phyloP scores from a whole-genome alignment of 1,140 invertebrate species.

The Drosophila repletoides region DNA sequence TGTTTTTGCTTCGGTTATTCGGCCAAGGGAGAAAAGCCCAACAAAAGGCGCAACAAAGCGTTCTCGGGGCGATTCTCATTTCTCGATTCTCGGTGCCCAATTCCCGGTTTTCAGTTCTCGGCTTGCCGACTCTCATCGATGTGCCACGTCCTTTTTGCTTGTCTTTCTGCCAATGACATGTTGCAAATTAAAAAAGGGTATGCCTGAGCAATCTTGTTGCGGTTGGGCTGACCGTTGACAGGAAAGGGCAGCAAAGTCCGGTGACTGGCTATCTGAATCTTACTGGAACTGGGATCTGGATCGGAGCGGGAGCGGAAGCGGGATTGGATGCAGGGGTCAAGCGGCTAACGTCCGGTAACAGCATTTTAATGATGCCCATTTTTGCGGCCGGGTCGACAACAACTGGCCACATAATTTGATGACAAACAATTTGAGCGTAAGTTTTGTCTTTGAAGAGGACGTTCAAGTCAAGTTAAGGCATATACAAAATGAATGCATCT shows the following conservation, averaged over 20 bases:
- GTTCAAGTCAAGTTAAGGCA: slow-evolving; percentile 46
- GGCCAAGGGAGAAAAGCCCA: slow-evolving; percentile 37
- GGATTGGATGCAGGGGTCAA: slow-evolving; percentile 20
- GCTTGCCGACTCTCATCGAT: slow-evolving; percentile 17
- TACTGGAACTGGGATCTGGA: neutral
- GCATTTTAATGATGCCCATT: slow-evolving; percentile 75
- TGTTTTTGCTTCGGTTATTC: slow-evolving; percentile 68
- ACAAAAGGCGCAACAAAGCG: slow-evolving; percentile 76
- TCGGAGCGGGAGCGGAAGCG: neutral
- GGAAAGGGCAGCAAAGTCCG: neutral
- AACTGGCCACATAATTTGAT: slow-evolving; percentile 74
- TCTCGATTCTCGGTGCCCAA: slow-evolving; percentile 1
- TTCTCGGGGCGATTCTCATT: slow-evolving; percentile 24
- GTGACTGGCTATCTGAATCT: slow-evolving; percentile 8
- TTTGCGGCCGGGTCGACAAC: slow-evolving; percentile 47
- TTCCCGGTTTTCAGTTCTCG: neutral
- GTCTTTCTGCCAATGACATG: slow-evolving; percentile 78
- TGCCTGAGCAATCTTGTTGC: slow-evolving; percentile 74
- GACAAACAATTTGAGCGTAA: slow-evolving; percentile 72
- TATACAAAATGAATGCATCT: slow-evolving; percentile 12
- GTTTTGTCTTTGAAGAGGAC: slow-evolving; percentile 59
- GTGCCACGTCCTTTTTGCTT: slow-evolving; percentile 61
- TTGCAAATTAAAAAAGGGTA: slow-evolving; percentile 81
- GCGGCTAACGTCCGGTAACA: slow-evolving; percentile 55
- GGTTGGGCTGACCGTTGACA: slow-evolving; percentile 35